Percentiles rank a stretch among this genome's conserved stretches.
phyloP scores from a whole-genome alignment of 2,888 invertebrate species.

The Resseliella maxima region DNA sequence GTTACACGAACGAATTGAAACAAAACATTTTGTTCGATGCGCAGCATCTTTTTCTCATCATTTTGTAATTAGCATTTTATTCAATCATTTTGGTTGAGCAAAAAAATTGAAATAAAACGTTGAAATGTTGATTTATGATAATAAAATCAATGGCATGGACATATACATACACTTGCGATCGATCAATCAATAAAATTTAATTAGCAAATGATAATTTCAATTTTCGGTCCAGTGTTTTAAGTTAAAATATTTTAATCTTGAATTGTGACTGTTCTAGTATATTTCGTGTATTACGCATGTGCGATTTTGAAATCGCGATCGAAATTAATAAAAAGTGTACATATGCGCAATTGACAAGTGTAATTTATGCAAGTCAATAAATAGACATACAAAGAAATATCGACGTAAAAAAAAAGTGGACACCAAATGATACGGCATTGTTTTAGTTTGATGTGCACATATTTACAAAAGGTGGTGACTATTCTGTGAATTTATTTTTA shows the following conservation, averaged over 20 bases:
- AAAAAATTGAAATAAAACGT: neutral
- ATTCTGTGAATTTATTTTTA: neutral
- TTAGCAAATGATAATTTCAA: constrained; percentile 45
- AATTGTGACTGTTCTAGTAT: neutral
- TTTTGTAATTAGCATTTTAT: constrained; percentile 29
- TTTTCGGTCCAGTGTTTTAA: neutral
- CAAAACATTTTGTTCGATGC: too few relatives aligned
- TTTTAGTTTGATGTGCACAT: constrained; percentile 35
- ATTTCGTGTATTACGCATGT: neutral
- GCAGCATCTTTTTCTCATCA: neutral
- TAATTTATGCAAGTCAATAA: neutral
- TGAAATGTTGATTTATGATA: neutral
- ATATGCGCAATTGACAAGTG: neutral
- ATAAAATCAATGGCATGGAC: constrained; percentile 29
- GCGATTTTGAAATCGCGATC: neutral
- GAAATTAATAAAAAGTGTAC: neutral
- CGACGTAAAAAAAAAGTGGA: neutral
- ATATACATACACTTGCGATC: neutral
- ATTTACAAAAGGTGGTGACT: constrained; percentile 30
- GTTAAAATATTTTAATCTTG: neutral
- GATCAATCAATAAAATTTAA: neutral
- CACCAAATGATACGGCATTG: neutral
- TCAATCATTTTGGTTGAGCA: neutral
- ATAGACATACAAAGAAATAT: neutral
- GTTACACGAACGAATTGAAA: neutral